phyloP scores from a whole-genome alignment of 2,888 invertebrate genomes.

The Myopa testacea region DNA sequence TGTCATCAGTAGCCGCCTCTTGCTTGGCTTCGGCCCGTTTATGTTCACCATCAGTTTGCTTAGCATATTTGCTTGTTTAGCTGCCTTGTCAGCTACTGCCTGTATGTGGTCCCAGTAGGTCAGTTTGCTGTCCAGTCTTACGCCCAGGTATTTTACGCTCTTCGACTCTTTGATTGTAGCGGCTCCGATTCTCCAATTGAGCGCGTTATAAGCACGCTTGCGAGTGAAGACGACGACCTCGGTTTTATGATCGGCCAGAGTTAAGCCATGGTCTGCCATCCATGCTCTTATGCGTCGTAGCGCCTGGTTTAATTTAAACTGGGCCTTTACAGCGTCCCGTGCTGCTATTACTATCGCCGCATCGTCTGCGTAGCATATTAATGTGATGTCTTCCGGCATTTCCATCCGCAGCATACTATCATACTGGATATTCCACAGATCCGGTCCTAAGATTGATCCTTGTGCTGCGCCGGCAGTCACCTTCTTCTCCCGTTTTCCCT shows the following conservation, averaged over 20 bases:
- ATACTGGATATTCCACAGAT: slow-evolving; percentile 38
- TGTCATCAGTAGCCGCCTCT: too few relatives aligned
- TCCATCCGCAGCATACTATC: slow-evolving; percentile 38
- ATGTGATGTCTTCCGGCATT: slow-evolving; percentile 31
- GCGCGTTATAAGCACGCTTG: not conserved
- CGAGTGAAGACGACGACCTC: not conserved
- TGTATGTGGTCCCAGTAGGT: not conserved
- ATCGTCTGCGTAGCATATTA: slow-evolving; percentile 34
- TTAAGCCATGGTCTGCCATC: too few relatives aligned
- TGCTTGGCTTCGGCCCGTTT: not conserved
- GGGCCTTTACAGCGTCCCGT: slow-evolving; percentile 21
- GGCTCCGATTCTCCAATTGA: not conserved
- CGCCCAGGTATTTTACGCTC: not conserved
- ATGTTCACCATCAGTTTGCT: slow-evolving; percentile 5
- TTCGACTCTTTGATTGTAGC: too few relatives aligned
- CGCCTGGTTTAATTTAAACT: slow-evolving; percentile 31
- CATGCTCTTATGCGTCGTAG: slow-evolving; percentile 3
- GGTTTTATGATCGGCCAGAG: not conserved
- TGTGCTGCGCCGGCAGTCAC: slow-evolving; percentile 38
- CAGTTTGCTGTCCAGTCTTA: not conserved
- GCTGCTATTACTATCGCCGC: slow-evolving; percentile 35
- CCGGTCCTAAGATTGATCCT: not conserved
- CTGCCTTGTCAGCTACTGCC: not conserved
- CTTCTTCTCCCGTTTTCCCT: not conserved
- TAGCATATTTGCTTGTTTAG: not conserved